These are phyloP conservation scores for Myocastor coypus DNA, from an alignment of 2,113 vertebrate genomes.

Conservation along the genomic window DNA sequence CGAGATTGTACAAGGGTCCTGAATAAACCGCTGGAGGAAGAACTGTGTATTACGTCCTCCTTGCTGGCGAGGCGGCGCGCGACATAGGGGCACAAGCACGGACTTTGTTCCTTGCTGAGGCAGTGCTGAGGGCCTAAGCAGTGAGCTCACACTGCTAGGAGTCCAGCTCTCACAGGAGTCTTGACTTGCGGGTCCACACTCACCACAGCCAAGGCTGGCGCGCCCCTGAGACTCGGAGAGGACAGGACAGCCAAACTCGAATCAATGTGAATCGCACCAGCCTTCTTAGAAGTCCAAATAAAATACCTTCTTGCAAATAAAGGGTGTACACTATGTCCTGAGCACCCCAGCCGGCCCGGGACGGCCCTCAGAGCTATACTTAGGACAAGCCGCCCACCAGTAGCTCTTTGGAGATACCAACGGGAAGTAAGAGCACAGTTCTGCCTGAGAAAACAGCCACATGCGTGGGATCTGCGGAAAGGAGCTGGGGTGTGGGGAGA, in stretches of 20 bases:
- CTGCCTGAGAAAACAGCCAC: background rate
- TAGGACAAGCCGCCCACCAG: background rate
- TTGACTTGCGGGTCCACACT: background rate
- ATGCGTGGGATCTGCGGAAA: rapidly evolving
- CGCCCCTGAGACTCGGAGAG: background rate
- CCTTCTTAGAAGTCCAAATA: background rate
- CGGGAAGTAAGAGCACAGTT: no score
- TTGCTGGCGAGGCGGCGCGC: no score
- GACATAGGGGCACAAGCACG: rapidly evolving
- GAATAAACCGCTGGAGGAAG: no score
- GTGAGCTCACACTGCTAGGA: rapidly evolving
- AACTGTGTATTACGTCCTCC: no score
- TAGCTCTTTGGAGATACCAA: background rate
- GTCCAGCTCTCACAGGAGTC: rapidly evolving
- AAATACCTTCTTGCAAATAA: background rate
- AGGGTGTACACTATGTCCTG: no score
- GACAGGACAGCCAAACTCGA: background rate
- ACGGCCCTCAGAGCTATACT: background rate
- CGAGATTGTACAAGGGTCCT: no score
- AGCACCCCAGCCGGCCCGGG: background rate
- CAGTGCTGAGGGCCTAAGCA: no score
- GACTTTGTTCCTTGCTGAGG: background rate
- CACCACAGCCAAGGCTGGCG: rapidly evolving
- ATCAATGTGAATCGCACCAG: background rate
- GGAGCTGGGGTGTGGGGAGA: rapidly evolving